These are phyloP conservation scores for Chelonus insularis DNA, from an alignment of 1,140 invertebrate genomes.

Conservation along the genomic window DNA sequence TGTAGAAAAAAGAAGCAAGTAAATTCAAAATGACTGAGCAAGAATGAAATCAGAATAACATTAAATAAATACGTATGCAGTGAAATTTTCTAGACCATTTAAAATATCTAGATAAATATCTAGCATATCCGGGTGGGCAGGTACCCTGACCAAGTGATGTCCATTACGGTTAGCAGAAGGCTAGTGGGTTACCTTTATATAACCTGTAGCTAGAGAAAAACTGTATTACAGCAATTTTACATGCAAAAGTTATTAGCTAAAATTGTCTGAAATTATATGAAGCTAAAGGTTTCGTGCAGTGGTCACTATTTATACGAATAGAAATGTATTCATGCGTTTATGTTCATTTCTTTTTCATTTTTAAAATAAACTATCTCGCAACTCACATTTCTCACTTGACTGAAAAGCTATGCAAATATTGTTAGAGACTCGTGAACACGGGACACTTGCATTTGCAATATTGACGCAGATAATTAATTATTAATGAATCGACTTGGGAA, in stretches of 20 bases:
- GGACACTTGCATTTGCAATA: not conserved
- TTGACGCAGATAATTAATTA: not conserved
- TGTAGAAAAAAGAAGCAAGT: no score
- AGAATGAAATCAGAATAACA: no score
- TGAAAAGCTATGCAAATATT: no score
- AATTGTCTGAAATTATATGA: slow-evolving; percentile 52
- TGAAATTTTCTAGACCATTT: no score
- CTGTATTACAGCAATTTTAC: slow-evolving; percentile 53
- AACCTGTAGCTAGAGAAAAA: slow-evolving; percentile 38
- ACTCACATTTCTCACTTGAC: no score
- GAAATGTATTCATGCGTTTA: not conserved
- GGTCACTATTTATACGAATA: not conserved
- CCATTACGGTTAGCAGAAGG: not conserved
- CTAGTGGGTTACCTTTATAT: slow-evolving; percentile 36
- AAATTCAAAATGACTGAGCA: no score
- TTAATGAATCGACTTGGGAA: no score
- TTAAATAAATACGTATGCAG: no score
- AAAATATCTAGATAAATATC: no score
- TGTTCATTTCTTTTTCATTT: not conserved
- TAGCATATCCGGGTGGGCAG: slow-evolving; percentile 34
- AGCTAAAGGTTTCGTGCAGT: not conserved
- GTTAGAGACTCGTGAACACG: not conserved
- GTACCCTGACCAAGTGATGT: not conserved
- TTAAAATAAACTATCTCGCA: not conserved
- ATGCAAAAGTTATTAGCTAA: slow-evolving; percentile 56